Base-by-base conservation (phyloP, 2,888 invertebrate species). In the Conchocele bisecta region DNA sequence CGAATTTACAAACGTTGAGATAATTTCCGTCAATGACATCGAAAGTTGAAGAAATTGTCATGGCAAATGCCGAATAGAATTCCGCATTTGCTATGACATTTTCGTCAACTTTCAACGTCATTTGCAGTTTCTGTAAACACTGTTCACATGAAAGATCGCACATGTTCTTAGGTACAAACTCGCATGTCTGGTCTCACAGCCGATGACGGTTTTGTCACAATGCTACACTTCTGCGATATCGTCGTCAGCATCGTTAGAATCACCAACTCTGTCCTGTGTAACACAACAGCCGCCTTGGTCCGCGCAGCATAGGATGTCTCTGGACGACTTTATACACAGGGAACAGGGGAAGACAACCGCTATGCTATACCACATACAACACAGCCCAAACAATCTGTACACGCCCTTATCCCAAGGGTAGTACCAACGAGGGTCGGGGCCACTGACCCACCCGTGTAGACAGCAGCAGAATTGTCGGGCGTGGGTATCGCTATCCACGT, bases 321-420 rank as follows among this genome's bases (percentile, higher is more conserved):
- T 48, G 37, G 50, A 48, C 26, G 57, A 57, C 35, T 59, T 57
- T 35, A 51, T 56, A 39, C 57, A 64, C 39, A 76, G 50, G n/a
- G 65, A 26, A 51, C 76, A 76, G 0, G 76, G 76, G 5, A 69
- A 54, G 42, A 69, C 56, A 9, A 60, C 35, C 39, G 63, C 72
- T 13, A 53, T 35, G 41, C 76, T 72, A 37, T 76, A 76, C 76
- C 76, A 76, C 76, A 76, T 76, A 59, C 76, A 76, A 11, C 66
- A 63, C 11, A 75, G 24, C 15, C 60, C 15, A 1, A 58, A 28
- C 22, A 73, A 31, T 31, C 72, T 44, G 61, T 76, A 76, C 2
- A 76, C 54, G 11, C 76, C 81, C 42, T 81, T 81, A 37, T 81
- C 81, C 75, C 76, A 81, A 6, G 81, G 81, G 44, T 76, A 81